Evolutionary conservation across 2,113 vertebrate genomes (phyloP).

Genomic region (Ifrita kowaldi): DNA sequence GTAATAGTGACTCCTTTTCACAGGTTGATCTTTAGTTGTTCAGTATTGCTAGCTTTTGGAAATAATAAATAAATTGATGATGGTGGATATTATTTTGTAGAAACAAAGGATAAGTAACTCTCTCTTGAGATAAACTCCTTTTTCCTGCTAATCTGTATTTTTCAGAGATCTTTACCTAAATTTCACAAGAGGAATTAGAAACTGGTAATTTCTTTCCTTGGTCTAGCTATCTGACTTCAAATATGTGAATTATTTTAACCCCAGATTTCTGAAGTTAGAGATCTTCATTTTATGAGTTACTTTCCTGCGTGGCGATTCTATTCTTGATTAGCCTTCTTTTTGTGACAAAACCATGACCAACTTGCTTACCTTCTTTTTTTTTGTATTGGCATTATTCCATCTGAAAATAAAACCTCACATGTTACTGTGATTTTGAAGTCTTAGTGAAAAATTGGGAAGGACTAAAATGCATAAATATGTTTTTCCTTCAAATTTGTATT

Average conservation of each 20-base stretch:
- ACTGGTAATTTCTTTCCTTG: neutral
- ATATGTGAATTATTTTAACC: neutral
- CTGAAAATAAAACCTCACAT: neutral
- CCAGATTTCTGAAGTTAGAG: neutral
- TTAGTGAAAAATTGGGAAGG: neutral
- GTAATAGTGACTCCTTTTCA: neutral
- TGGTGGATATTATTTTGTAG: neutral
- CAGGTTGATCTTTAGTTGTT: neutral
- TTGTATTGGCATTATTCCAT: neutral
- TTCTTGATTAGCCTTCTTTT: neutral
- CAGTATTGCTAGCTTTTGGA: neutral
- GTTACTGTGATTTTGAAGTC: neutral
- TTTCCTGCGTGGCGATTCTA: neutral
- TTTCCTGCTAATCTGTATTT: neutral
- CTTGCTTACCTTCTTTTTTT: neutral
- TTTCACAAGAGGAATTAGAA: neutral
- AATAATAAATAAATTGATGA: neutral
- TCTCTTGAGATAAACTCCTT: neutral
- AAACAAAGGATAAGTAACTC: neutral
- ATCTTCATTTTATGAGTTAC: neutral
- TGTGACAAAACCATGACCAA: neutral
- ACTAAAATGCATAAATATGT: neutral
- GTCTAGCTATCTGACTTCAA: neutral
- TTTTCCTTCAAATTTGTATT: neutral
- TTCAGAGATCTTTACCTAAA: neutral